Conservation (phyloP, 2,797 vertebrate genomes). For the Synanceia verrucosa region DNA sequence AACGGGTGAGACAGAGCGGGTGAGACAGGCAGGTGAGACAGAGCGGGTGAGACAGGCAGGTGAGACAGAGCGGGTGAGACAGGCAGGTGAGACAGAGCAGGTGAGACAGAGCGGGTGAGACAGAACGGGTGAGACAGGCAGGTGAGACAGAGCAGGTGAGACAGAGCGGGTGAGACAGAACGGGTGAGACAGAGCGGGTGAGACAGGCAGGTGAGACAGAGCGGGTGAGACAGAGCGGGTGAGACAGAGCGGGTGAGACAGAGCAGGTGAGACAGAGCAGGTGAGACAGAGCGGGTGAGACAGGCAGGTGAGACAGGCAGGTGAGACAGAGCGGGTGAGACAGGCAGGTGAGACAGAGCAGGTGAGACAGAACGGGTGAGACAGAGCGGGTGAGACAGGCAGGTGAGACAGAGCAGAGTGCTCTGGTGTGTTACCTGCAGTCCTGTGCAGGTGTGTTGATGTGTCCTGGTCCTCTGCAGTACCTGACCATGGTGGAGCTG, state of each 20-base stretch:
- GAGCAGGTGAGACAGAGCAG: background rate
- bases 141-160: rapidly evolving
- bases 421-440: too few relatives aligned
- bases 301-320: background rate
- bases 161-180: too few relatives aligned
- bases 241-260: background rate
- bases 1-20: too few relatives aligned
- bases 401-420: too few relatives aligned
- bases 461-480: slow-evolving; percentile 75
- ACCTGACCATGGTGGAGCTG: slow-evolving; percentile 91
- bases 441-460: background rate
- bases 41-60: too few relatives aligned
- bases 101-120: background rate
- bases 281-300: background rate
- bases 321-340: background rate
- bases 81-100: background rate
- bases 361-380: background rate
- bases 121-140: background rate
- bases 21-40: too few relatives aligned
- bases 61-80: background rate
- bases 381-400: too few relatives aligned
- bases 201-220: too few relatives aligned
- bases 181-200: background rate
- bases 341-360: background rate
- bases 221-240: too few relatives aligned